Conservation (phyloP, 1,140 invertebrate species). For the Zaprionus tsacasi region DNA sequence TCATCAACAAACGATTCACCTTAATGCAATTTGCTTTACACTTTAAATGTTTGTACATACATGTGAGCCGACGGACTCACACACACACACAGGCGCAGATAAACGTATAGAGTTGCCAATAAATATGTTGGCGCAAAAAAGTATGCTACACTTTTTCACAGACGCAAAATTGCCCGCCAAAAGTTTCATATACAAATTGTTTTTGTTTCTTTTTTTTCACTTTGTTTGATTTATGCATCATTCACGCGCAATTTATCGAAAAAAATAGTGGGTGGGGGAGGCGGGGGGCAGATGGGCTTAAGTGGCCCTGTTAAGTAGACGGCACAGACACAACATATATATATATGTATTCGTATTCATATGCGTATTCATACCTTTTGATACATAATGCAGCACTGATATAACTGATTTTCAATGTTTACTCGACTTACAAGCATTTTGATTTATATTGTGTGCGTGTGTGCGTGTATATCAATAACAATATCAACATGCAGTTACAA, state of each 20-base stretch:
- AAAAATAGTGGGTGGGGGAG: conserved; percentile 13
- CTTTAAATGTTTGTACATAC: conserved; percentile 20
- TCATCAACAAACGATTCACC: conserved; percentile 34
- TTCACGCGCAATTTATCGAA: conserved; percentile 72
- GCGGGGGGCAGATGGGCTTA: background rate
- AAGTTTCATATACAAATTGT: conserved; percentile 34
- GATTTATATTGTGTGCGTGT: conserved; percentile 39
- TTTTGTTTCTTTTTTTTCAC: conserved; percentile 20
- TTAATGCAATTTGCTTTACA: conserved; percentile 47
- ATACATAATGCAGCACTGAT: conserved; percentile 56
- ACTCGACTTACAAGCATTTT: conserved; percentile 69
- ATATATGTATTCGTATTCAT: conserved; percentile 13
- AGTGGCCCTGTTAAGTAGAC: conserved; percentile 11
- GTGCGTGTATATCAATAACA: conserved; percentile 65
- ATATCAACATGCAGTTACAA: conserved; percentile 60
- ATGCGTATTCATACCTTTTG: conserved; percentile 45
- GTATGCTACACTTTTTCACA: conserved; percentile 21
- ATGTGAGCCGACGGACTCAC: background rate
- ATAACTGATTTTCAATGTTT: conserved; percentile 77
- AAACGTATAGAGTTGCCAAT: background rate
- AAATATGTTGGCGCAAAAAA: conserved; percentile 13
- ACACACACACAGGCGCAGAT: background rate
- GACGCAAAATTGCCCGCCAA: conserved; percentile 13
- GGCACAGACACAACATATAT: background rate
- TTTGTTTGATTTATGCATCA: conserved; percentile 75